Percentiles rank a stretch among this genome's conserved stretches.
These are phyloP conservation scores for Salvator merianae DNA, from an alignment of 2,113 vertebrate genomes.

Conservation along the genomic window DNA sequence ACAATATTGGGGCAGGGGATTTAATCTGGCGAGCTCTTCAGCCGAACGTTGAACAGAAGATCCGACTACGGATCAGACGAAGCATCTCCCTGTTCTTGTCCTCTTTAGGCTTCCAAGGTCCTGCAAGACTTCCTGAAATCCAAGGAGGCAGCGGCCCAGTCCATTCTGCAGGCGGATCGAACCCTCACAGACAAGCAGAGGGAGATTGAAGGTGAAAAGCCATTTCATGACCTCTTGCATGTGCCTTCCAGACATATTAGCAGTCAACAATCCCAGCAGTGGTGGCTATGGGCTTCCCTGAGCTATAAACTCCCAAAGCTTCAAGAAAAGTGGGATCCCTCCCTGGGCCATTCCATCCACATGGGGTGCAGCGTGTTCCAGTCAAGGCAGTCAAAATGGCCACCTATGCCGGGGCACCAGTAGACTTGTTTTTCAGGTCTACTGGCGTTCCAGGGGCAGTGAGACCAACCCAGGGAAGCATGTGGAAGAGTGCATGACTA, in stretches of 20 bases:
- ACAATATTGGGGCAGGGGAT: background rate
- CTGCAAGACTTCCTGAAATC: constrained; percentile 52
- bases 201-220: constrained; percentile 52
- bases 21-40: background rate
- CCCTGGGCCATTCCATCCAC: no score
- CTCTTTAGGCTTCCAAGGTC: constrained; percentile 33
- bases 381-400: no score
- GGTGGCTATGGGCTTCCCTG: no score
- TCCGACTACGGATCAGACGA: background rate
- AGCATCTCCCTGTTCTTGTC: background rate
- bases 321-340: no score
- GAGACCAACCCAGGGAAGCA: no score
- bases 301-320: no score
- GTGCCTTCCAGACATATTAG: background rate
- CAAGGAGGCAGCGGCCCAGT: constrained; percentile 19
- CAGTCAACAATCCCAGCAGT: background rate
- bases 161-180: constrained; percentile 54
- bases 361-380: no score
- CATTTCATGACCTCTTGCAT: background rate
- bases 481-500: no score
- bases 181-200: constrained; percentile 52
- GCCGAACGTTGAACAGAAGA: background rate
- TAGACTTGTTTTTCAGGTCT: no score
- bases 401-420: no score
- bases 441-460: no score